A percentile compares a stretch with the other conserved stretches of the same genome.
Evolutionary conservation across 2,888 invertebrate species (phyloP).

Genomic region (Diabrotica balteata): DNA sequence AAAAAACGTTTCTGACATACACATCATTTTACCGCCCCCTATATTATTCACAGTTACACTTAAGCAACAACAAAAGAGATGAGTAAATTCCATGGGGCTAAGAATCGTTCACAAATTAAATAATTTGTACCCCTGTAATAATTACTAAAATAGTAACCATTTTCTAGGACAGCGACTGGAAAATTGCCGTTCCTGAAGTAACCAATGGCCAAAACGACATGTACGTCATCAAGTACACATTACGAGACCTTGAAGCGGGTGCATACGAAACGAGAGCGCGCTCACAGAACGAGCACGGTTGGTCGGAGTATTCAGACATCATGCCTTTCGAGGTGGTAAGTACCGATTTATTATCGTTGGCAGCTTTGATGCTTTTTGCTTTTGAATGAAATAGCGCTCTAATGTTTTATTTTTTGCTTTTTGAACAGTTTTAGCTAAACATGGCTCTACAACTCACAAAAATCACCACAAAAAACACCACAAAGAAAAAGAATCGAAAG

Average conservation of each 20-base stretch:
- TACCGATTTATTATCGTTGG: slow-evolving; percentile 9
- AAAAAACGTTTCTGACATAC: too few relatives aligned
- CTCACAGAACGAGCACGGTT: slow-evolving; percentile 60
- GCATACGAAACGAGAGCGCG: slow-evolving; percentile 60
- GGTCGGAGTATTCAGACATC: slow-evolving; percentile 59
- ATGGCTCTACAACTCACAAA: slow-evolving; percentile 47
- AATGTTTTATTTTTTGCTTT: slow-evolving; percentile 40
- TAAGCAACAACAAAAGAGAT: too few relatives aligned
- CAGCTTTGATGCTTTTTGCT: slow-evolving; percentile 23
- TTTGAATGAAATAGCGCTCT: slow-evolving; percentile 31
- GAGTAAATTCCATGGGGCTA: too few relatives aligned
- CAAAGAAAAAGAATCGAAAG: slow-evolving; percentile 46
- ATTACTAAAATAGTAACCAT: neutral
- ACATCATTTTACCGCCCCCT: too few relatives aligned
- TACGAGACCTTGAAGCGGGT: slow-evolving; percentile 56
- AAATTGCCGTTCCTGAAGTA: slow-evolving; percentile 51
- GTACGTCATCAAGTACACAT: slow-evolving; percentile 57
- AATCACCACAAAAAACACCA: slow-evolving; percentile 51
- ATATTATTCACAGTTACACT: too few relatives aligned
- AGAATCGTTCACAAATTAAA: too few relatives aligned
- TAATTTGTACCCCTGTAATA: too few relatives aligned
- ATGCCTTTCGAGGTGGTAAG: slow-evolving; percentile 59
- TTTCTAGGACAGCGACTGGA: slow-evolving; percentile 55
- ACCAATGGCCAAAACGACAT: slow-evolving; percentile 48
- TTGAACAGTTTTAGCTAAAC: slow-evolving; percentile 49